phyloP scores from a whole-genome alignment of 1,140 invertebrate species.

The Ridgeia piscesae region DNA sequence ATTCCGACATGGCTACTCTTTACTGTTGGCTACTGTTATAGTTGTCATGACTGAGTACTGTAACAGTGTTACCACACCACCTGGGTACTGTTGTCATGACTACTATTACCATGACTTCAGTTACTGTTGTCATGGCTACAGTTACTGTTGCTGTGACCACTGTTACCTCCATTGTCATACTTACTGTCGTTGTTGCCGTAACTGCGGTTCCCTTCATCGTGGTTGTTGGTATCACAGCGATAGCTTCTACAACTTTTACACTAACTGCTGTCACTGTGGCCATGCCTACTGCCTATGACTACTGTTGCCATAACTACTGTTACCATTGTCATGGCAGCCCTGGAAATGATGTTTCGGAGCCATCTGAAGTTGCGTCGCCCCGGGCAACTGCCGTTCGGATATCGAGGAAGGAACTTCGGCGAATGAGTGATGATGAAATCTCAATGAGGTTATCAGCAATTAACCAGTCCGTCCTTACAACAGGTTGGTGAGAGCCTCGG shows the following conservation, averaged over 20 bases:
- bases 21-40: too few species aligned
- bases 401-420: constrained; percentile 52
- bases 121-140: not conserved
- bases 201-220: not conserved
- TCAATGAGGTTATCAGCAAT: not conserved
- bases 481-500: not conserved
- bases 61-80: too few species aligned
- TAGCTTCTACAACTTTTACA: too few species aligned
- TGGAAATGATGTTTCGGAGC: constrained; percentile 15
- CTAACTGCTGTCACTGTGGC: not conserved
- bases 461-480: constrained; percentile 9
- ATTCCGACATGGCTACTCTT: too few species aligned
- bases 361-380: not conserved
- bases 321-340: not conserved
- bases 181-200: too few species aligned
- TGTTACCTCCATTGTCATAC: too few species aligned
- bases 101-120: too few species aligned
- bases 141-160: not conserved
- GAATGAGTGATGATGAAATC: constrained; percentile 50
- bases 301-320: constrained; percentile 2
- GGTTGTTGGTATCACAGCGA: not conserved
- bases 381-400: constrained; percentile 49
- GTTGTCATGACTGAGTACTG: too few species aligned
- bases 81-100: too few species aligned
- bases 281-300: constrained; percentile 18